A percentile compares a stretch with the other conserved stretches of the same genome.
These are phyloP conservation scores for Aphelocoma californica DNA, from an alignment of 2,797 vertebrate genomes.

Conservation along the genomic window DNA sequence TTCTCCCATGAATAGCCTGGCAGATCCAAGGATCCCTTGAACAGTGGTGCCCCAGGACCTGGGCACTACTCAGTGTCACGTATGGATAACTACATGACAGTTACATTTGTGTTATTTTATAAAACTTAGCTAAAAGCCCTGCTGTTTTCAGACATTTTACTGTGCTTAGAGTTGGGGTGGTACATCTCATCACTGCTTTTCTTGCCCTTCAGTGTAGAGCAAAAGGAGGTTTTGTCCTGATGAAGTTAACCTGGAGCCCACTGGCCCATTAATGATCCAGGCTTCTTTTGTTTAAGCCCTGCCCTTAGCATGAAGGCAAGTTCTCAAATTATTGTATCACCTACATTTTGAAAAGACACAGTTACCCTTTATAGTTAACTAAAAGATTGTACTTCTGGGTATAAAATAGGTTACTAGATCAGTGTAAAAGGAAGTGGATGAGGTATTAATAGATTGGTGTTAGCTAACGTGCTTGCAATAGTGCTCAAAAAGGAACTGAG, in stretches of 20 bases:
- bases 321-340: not conserved
- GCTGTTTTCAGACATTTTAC: not conserved
- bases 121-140: not conserved
- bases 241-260: not conserved
- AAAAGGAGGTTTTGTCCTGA: not conserved
- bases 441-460: not conserved
- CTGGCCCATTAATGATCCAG: not conserved
- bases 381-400: not conserved
- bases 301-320: not conserved
- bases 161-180: not conserved
- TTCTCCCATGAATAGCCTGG: not conserved
- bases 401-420: not conserved
- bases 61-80: not conserved
- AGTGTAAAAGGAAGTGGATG: conserved; percentile 2
- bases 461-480: not conserved
- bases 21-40: not conserved
- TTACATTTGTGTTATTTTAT: not conserved
- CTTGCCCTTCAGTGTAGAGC: not conserved
- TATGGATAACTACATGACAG: not conserved
- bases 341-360: not conserved
- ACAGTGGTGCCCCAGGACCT: fast-evolving
- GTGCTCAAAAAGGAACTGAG: not conserved
- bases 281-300: not conserved
- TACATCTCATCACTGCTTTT: not conserved
- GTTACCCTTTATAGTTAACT: not conserved